A percentile compares a stretch with the other conserved stretches of the same genome.
Evolutionary conservation across 2,113 vertebrate species (phyloP).

Genomic region (Ciconia boyciana): DNA sequence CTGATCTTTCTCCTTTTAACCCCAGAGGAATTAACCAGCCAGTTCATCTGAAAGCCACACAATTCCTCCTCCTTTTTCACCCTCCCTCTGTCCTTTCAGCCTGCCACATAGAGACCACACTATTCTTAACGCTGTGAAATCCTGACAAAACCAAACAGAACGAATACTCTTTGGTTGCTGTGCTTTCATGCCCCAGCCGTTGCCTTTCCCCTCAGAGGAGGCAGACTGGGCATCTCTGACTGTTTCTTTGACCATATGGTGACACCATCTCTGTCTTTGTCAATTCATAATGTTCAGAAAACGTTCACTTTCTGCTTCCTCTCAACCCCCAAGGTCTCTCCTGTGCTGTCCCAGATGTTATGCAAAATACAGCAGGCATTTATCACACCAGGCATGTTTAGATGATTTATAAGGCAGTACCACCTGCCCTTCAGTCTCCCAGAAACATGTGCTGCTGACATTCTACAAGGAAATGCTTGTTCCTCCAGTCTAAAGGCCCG

Average conservation of each 20-base stretch:
- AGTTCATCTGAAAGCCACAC: background rate
- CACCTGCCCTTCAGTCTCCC: slow-evolving; percentile 58
- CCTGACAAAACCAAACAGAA: background rate
- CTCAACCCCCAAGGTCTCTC: slow-evolving; percentile 24
- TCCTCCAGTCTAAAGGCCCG: background rate
- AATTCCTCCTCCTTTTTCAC: background rate
- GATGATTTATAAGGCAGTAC: slow-evolving; percentile 59
- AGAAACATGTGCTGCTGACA: slow-evolving; percentile 41
- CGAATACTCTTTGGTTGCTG: background rate
- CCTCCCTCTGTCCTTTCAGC: background rate
- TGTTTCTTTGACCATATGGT: slow-evolving; percentile 35
- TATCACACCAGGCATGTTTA: slow-evolving; percentile 50
- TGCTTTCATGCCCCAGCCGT: background rate
- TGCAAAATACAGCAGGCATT: slow-evolving; percentile 59
- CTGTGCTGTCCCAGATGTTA: slow-evolving; percentile 52
- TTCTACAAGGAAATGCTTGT: background rate
- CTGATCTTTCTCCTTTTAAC: background rate
- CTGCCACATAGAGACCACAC: background rate
- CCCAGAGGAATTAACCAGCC: background rate
- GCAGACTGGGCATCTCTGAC: background rate
- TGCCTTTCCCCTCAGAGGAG: background rate
- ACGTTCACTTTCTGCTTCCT: background rate
- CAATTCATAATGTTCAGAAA: background rate
- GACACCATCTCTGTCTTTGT: slow-evolving; percentile 41
- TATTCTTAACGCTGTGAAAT: background rate